Base-by-base conservation (phyloP, 1,140 invertebrate genomes). In the Subanguina moxae region DNA sequence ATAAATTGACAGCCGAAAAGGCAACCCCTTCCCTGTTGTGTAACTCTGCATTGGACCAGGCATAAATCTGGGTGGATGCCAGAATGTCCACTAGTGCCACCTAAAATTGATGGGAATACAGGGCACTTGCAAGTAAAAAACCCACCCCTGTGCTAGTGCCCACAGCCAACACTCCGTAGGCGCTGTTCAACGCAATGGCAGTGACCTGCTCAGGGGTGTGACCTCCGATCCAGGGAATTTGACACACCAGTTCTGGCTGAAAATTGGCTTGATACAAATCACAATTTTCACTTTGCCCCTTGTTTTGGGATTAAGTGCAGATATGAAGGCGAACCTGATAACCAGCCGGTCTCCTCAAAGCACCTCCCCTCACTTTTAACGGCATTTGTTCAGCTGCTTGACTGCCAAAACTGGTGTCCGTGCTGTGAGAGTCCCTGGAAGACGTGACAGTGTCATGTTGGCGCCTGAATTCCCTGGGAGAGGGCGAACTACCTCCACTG, bases 191-290 rank as follows among this genome's bases (percentile, higher is more conserved):
- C 77, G 90, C 89, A 77, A 97, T 88, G 67, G 91, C 89, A 65
- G 91, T 90, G 64, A 96, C 90, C 80, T 88, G 88, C 74, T 90
- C 89, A 32, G 90, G 88, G 57, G 89, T 86, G 82, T 90, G 89
- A 65, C 88, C 89, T 78, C 90, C 90, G 63, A 88, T 86, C 84
- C 90, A 90, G 25, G 89, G 89, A 57, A 91, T 90, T 71, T 97
- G 85, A 85, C 93, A 96, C 73, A 96, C 90, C 58, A 99, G 85
- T 76, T 94, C 90, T 8, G 93, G 90, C 86, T 97, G 93, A 87
- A 94, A 97, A 68, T 83, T 38, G 32, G 11, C 32, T n/a, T n/a
- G n/a, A n/a, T n/a, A n/a, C n/a, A n/a, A n/a, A n/a, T n/a, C n/a
- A n/a, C n/a, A n/a, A n/a, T n/a, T n/a, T n/a, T n/a, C n/a, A n/a